Evolutionary conservation across 2,888 invertebrate species (phyloP), one percentile per base, ranked within the genome.

Genomic region (Rapana venosa): DNA sequence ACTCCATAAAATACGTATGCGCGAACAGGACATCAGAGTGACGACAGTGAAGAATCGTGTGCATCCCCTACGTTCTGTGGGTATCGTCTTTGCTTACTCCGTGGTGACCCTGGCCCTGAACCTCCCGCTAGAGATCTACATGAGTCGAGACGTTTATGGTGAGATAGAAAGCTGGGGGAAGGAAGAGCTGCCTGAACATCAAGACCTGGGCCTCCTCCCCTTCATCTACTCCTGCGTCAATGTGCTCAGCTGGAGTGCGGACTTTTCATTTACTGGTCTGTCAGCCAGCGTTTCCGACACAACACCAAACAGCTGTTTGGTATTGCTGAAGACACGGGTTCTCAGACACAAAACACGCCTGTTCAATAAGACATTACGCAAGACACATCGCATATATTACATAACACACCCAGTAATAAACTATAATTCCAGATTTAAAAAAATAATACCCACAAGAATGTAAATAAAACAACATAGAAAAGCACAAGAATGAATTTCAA

Each of bases 221-320:
- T 11, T 47, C 6, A n/a, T 84, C 47, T 47, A 56, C 47, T 84
- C 83, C 11, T 84, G n/a, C 26, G 56, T 84, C 47, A 84, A 84
- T 15, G 83, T 84, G 26, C 83, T 84, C 26, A 84, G 83, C 56
- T 84, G 83, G 83, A 84, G 83, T n/a, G 83, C n/a, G 2, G 83
- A 84, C 35, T 84, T 84, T 84, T 84, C 47, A 84, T 84, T 56
- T 84, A 84, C 56, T 84, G 47, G 47, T 22, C 56, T 5, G 83
- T 84, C 35, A 84, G 83, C 83, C 26, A 26, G 0, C 47, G 35
- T 1, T 84, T 84, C n/a, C 32, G 56, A 26, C 22, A 84, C 20
- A n/a, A 26, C 13, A n/a, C 35, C 26, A 84, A 84, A n/a, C 26
- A 84, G 56, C 26, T 84, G 56, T 84, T 84, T 56, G 35, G 81